These are phyloP conservation scores for Phymorhynchus buccinoides DNA, from an alignment of 1,140 invertebrate genomes.

Conservation along the genomic window DNA sequence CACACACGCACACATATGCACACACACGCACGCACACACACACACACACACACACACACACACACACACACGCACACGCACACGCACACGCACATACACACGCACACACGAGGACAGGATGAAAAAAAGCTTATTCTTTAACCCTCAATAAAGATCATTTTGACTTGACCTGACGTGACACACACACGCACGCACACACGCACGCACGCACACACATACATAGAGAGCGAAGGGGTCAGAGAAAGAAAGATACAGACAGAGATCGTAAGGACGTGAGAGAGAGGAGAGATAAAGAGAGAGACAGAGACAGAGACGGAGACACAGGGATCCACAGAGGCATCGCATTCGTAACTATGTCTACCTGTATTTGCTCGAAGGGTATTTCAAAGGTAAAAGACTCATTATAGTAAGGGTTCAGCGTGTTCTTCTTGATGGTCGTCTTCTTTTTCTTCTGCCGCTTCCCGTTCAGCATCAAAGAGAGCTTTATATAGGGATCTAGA, in stretches of 20 bases:
- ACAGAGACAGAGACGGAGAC: too few species aligned
- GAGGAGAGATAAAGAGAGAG: too few species aligned
- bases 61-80: background rate
- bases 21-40: background rate
- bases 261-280: too few species aligned
- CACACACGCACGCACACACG: background rate
- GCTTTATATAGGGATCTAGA: slow-evolving; percentile 99
- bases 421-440: slow-evolving; percentile 99
- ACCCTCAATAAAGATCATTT: too few species aligned
- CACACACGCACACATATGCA: background rate
- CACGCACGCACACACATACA: background rate
- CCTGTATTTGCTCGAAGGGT: slow-evolving; percentile 99
- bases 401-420: slow-evolving; percentile 99
- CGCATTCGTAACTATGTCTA: slow-evolving; percentile 71
- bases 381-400: slow-evolving; percentile 99
- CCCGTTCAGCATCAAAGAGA: slow-evolving; percentile 99
- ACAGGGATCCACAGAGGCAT: too few species aligned
- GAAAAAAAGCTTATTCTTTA: too few species aligned
- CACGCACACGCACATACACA: background rate
- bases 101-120: too few species aligned
- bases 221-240: too few species aligned
- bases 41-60: background rate
- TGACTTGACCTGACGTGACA: too few species aligned
- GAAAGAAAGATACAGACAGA: too few species aligned
- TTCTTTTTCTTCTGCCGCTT: slow-evolving; percentile 99